Conservation (phyloP, 2,888 invertebrate genomes). For the Ectobius pallidus region DNA sequence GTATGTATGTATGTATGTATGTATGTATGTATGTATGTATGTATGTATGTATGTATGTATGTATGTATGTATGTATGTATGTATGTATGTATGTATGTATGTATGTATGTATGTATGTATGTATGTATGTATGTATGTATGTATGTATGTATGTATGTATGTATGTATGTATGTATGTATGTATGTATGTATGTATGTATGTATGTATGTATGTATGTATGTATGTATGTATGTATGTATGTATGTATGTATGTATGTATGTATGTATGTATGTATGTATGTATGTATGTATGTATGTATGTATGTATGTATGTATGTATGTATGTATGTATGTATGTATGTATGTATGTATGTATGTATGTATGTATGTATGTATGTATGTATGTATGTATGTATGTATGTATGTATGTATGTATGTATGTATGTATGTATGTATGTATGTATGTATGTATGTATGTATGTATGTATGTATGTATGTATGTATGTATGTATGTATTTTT, state of each 20-base stretch:
- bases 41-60: background rate
- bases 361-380: conserved; percentile 10
- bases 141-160: conserved; percentile 24
- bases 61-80: background rate
- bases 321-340: background rate
- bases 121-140: conserved; percentile 20
- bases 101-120: conserved; percentile 14
- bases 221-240: conserved; percentile 8
- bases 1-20: background rate
- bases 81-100: background rate
- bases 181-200: conserved; percentile 1
- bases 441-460: conserved; percentile 15
- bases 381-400: conserved; percentile 13
- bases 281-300: conserved; percentile 7
- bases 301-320: background rate
- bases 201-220: conserved; percentile 1
- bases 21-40: background rate
- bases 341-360: conserved; percentile 2
- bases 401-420: conserved; percentile 16
- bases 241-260: background rate
- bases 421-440: conserved; percentile 7
- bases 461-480: conserved; percentile 10
- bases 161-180: conserved; percentile 18
- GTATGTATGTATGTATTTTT: too few relatives aligned
- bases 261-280: conserved; percentile 9